Evolutionary conservation across 2,888 invertebrate genomes (phyloP), one percentile per base, ranked within the genome.

Genomic region (Stenodema calcarata): DNA sequence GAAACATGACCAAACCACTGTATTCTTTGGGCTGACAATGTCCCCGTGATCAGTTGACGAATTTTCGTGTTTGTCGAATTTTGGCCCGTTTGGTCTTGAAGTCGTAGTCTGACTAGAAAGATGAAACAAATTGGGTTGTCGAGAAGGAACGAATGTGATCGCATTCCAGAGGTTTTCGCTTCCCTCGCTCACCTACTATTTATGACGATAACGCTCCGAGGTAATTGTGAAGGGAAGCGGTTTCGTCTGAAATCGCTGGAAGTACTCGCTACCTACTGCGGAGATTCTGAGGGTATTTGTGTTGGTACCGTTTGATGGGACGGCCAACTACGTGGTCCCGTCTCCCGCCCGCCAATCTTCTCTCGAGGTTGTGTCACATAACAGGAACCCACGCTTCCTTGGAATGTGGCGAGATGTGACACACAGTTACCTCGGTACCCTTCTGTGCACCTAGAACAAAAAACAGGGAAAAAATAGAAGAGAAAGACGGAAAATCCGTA

Each of bases 341-440:
- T 62, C 62, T 62, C 62, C 62, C 23, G 62, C 23, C 62, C 62
- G 62, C 62, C 62, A 62, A 62, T 62, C 62, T 62, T 62, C 62
- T 23, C 62, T 23, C 23, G 62, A 62, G 23, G 62, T 62, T 62
- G 62, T 62, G 62, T 62, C 62, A 62, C 62, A 62, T 62, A 62
- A 62, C 62, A 62, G 62, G 62, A 62, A 62, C 62, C 18, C 23
- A 7, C 27, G 18, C 62, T 62, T 18, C 23, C 62, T 62, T 23
- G 62, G 62, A 62, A 62, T 62, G 62, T 62, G 62, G 62, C 62
- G 62, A 62, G 62, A 62, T 62, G 62, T 62, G 62, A 62, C 62
- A 62, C 62, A 62, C 62, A 62, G 62, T 62, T 62, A 62, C 62
- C 27, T 62, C 62, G 62, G 62, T 35, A 35, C 35, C 35, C 35